Evolutionary conservation across 2,888 invertebrate genomes (phyloP).

Genomic region (Limnephilus auricula): DNA sequence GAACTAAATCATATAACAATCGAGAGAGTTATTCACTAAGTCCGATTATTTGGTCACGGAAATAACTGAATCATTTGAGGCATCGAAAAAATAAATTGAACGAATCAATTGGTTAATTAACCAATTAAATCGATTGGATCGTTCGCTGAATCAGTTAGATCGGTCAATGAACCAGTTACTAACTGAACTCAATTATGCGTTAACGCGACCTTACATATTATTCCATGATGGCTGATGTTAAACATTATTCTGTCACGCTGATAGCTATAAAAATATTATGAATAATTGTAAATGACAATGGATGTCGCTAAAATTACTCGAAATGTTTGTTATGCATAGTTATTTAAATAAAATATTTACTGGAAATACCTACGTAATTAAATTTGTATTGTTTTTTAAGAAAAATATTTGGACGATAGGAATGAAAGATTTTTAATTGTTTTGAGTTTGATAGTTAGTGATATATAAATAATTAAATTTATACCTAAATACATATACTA

Average conservation of each 20-base stretch:
- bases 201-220: neutral
- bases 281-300: neutral
- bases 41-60: neutral
- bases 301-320: slow-evolving; percentile 23
- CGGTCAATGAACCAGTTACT: neutral
- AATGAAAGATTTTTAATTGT: neutral
- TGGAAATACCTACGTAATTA: slow-evolving; percentile 4
- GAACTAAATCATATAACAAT: neutral
- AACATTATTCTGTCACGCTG: neutral
- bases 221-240: neutral
- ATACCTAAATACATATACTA: neutral
- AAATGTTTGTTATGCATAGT: slow-evolving; percentile 28
- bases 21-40: neutral
- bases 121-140: too few species aligned
- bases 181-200: neutral
- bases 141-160: too few species aligned
- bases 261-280: neutral
- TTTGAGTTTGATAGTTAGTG: slow-evolving; percentile 13
- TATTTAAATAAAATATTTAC: slow-evolving; percentile 35
- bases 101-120: too few species aligned
- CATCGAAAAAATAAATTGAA: too few species aligned
- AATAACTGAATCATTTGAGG: neutral
- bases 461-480: slow-evolving; percentile 16
- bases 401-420: neutral
- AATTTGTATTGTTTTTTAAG: slow-evolving; percentile 39